Evolutionary conservation across 2,888 invertebrate genomes (phyloP), one percentile per base, ranked within the genome.

Genomic region (Mylabris sibirica): DNA sequence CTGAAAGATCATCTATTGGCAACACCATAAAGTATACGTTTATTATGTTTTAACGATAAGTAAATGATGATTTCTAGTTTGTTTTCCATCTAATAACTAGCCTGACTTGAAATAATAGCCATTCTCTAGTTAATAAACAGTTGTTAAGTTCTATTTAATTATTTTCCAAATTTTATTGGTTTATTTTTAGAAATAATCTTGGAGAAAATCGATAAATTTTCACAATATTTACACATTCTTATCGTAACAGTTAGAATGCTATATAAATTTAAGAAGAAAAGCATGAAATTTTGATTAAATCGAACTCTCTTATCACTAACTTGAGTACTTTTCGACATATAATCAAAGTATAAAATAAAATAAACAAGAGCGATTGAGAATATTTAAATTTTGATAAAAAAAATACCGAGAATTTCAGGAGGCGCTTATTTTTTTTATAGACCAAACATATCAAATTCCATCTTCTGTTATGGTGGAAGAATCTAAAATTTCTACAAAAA

Each of bases 21-120:
- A 20, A 22, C 20, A 49, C 49, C 49, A 49, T 49, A 49, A 49
- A 49, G 20, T 49, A 49, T 49, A 22, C 20, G 20, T 49, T 49
- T 49, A 49, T 49, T 49, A 20, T 49, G 20, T 49, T 49, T 20
- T 49, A 11, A 49, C 17, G 20, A 49, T 49, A 22, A 20, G 20
- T 49, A 20, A 49, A 49, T 49, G 49, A 20, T 49, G 49, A 20
- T 49, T 49, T 49, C 49, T 49, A 49, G 49, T 49, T 49, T 11
- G 49, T 49, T 49, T 20, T 17, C 8, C 20, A 6, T 20, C 20
- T 49, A 49, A 49, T 49, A 49, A 22, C 49, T 3, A 3, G 20
- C 20, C 20, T 8, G 20, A 11, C 9, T 20, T 20, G 20, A 49
- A 49, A 49, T 49, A 20, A 49, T 20, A 49, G 49, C 9, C 49